Base-by-base conservation (phyloP, 1,140 invertebrate genomes). In the Linepithema humile region DNA sequence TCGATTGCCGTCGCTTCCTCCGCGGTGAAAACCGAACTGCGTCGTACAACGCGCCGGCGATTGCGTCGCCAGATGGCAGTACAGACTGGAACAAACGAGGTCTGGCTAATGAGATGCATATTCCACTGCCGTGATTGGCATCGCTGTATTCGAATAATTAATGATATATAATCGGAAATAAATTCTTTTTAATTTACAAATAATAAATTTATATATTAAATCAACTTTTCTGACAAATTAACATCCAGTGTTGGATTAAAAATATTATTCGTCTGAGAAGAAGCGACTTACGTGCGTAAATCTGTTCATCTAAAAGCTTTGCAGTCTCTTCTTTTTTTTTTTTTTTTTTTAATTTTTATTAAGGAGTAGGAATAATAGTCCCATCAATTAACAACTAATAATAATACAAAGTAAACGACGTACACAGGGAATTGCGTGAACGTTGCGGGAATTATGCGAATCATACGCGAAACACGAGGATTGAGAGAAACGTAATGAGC, bases 11-110 rank as follows among this genome's bases (percentile, higher is more conserved):
- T 17, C 38, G 40, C 35, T 57, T 88, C 88, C 91, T 88, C 89
- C 89, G 70, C 85, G 89, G 89, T 88, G 88, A 90, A 92, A 92
- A 87, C 77, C 86, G 73, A 85, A 80, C 48, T 80, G 85, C 84
- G 84, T 48, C 82, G 65, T 70, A 78, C 20, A 82, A 64, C 70
- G 67, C 53, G 85, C 60, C 88, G 57, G 83, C 45, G 40, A 82
- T 85, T 78, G 82, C 38, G 72, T 57, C 90, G 83, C 40, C 85
- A 93, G 92, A 88, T 93, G 92, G 90, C 92, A 85, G 83, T 91
- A 91, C 78, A 32, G 15, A 83, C 85, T 89, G 93, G 92, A 90
- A 92, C 88, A 17, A 20, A 12, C 20, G 48, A 20, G 10, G 9
- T 7, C 72, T 10, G 3, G 35, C 38, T 10, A 32, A 23, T 20